These are phyloP conservation scores for Spilosoma lubricipeda DNA, from an alignment of 2,888 invertebrate species.

Conservation along the genomic window DNA sequence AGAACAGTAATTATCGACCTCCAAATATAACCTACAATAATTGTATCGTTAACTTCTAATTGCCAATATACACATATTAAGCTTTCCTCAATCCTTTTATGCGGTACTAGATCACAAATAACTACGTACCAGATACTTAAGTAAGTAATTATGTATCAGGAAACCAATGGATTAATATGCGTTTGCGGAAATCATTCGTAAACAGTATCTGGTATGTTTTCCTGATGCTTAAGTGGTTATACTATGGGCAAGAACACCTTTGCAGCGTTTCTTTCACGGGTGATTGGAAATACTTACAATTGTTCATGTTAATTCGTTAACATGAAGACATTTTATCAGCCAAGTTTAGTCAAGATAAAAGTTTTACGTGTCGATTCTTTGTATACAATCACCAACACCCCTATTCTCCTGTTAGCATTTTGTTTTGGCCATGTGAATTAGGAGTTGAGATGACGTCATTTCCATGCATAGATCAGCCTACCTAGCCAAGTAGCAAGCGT, in stretches of 20 bases:
- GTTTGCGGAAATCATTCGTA: constrained; percentile 44
- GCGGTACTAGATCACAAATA: constrained; percentile 7
- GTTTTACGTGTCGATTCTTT: no score
- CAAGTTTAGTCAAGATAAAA: not conserved
- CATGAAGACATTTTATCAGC: not conserved
- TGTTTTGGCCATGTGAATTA: no score
- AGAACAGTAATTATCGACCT: not conserved
- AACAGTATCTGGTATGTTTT: constrained; percentile 36
- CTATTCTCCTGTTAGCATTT: no score
- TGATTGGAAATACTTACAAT: constrained; percentile 36
- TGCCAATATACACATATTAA: constrained; percentile 2
- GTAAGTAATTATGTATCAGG: constrained; percentile 40
- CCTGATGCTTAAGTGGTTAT: constrained; percentile 34
- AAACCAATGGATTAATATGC: constrained; percentile 50
- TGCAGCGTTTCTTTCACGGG: constrained; percentile 31
- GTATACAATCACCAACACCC: no score
- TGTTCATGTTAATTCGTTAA: not conserved
- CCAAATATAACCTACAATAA: not conserved
- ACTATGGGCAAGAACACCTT: constrained; percentile 37
- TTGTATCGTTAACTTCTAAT: not conserved
- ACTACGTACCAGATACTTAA: constrained; percentile 17
- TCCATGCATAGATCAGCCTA: no score
- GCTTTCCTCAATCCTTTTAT: constrained; percentile 14
- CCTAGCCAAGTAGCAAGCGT: no score
- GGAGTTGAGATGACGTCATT: no score